Base-by-base conservation (phyloP, 1,140 invertebrate species). In the Drosophila carrolli region DNA sequence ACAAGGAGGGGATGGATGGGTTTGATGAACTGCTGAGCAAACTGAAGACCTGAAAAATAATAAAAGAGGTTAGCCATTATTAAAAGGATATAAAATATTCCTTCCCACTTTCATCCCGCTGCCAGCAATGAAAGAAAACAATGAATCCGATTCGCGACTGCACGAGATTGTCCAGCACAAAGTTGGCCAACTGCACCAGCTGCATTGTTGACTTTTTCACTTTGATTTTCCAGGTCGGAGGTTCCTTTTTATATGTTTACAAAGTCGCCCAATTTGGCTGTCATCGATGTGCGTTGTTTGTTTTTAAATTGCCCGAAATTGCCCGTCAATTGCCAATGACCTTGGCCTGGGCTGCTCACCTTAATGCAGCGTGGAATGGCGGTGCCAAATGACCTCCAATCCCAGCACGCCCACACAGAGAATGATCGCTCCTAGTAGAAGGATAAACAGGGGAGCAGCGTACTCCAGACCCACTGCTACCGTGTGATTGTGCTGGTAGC, bases 121-220 rank as follows among this genome's bases (percentile, higher is more conserved):
- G 55, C 91, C 91, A 92, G 55, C 91, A 92, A 48, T 92, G 81
- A 58, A 92, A 92, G 9, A 91, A 56, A 0, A 84, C 53, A 27
- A 90, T 70, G 51, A 78, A 79, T 11, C 60, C 61, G 19, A 92
- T 66, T 46, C 78, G 75, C 10, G 68, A 56, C 46, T 86, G 65
- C 13, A 78, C 48, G 46, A 92, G 77, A 75, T 91, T 80, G 40
- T 83, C 53, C 51, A 92, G 14, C 47, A 92, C 53, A 35, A 92
- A 90, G 73, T 90, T 89, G 23, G 78, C 78, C 60, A 92, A 75
- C 47, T 72, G 71, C 11, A 82, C 35, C 46, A 80, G 19, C 66
- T 83, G 67, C 86, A 85, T 78, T 83, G 70, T 78, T 61, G 50
- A 62, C 73, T 81, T 44, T 47, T 14, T 48, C 37, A 41, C 19